Evolutionary conservation across 2,888 invertebrate genomes (phyloP), one percentile per base, ranked within the genome.

Genomic region (Podotricha telesiphe): DNA sequence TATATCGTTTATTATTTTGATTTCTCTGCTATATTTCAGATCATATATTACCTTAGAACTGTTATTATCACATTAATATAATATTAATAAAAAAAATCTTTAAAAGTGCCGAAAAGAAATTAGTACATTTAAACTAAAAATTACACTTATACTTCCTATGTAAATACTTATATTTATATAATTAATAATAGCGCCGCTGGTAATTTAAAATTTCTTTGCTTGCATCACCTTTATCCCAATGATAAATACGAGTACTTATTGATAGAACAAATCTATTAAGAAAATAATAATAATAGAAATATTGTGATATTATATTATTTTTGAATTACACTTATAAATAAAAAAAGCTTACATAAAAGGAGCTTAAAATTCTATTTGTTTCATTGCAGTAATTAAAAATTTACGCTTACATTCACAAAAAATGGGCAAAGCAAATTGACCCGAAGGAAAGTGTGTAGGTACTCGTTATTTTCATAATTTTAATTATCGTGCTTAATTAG

Each of bases 171-270:
- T 28, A 28, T 28, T 4, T 28, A 28, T 28, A 28, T 37, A n/a
- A n/a, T n/a, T n/a, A n/a, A 53, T 37, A 59, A 65, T 47, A 65
- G 45, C 58, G 79, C 81, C 79, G 62, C 74, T 56, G 77, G 81
- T 69, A 74, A 75, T 66, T 65, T 78, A 76, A 28, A 80, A 82
- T 81, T 81, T n/a, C n/a, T n/a, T n/a, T n/a, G 79, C 78, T 76
- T 75, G 28, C 3, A 4, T 28, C 28, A 28, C 28, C 2, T 28
- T 4, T 28, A 28, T 4, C 28, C 28, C 28, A 6, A 28, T 28
- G 6, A 28, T 28, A 28, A 4, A 28, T 28, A 28, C 28, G 2
- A 28, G 28, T n/a, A n/a, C n/a, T n/a, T n/a, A n/a, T n/a, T n/a
- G n/a, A n/a, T n/a, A n/a, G n/a, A n/a, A n/a, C n/a, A n/a, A n/a